phyloP scores from a whole-genome alignment of 2,888 invertebrate genomes.

The Drosophila leonis region DNA sequence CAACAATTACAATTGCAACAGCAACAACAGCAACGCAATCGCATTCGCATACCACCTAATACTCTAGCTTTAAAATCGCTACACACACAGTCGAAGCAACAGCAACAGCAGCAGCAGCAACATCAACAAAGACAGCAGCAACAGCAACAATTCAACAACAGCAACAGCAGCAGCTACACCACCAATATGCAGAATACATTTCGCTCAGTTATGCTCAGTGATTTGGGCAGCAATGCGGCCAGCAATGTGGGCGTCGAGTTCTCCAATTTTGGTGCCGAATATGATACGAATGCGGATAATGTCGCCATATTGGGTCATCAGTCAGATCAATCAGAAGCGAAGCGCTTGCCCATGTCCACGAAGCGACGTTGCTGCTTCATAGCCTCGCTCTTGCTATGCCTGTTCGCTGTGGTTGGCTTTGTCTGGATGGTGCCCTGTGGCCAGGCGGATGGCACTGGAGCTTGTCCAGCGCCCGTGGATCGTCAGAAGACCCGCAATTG shows the following conservation, averaged over 20 bases:
- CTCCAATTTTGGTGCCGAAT: slow-evolving; percentile 83
- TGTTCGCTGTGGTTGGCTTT: slow-evolving; percentile 90
- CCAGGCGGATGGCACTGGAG: slow-evolving; percentile 86
- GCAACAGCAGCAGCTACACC: slow-evolving; percentile 66
- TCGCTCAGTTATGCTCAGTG: slow-evolving; percentile 83
- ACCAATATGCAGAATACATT: slow-evolving; percentile 83
- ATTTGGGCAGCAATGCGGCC: slow-evolving; percentile 58
- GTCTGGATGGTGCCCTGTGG: slow-evolving; percentile 92
- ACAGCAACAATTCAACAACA: slow-evolving; percentile 48
- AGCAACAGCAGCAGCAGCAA: slow-evolving; percentile 52
- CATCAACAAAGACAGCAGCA: slow-evolving; percentile 42
- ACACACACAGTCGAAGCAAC: slow-evolving; percentile 58
- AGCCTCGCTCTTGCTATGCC: slow-evolving; percentile 89
- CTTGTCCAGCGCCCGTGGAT: slow-evolving; percentile 87
- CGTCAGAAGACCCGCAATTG: slow-evolving; percentile 89
- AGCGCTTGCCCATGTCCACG: slow-evolving; percentile 88
- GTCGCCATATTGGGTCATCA: slow-evolving; percentile 83
- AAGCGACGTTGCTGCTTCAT: slow-evolving; percentile 89
- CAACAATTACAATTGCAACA: slow-evolving; percentile 38
- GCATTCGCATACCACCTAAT: slow-evolving; percentile 73
- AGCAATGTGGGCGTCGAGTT: slow-evolving; percentile 74
- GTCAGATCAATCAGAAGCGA: slow-evolving; percentile 83
- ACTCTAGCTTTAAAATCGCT: slow-evolving; percentile 65
- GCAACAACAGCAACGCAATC: slow-evolving; percentile 65
- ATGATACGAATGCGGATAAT: slow-evolving; percentile 84